Conservation (phyloP, 2,888 invertebrate genomes). For the Leptopilina drosophilae region DNA sequence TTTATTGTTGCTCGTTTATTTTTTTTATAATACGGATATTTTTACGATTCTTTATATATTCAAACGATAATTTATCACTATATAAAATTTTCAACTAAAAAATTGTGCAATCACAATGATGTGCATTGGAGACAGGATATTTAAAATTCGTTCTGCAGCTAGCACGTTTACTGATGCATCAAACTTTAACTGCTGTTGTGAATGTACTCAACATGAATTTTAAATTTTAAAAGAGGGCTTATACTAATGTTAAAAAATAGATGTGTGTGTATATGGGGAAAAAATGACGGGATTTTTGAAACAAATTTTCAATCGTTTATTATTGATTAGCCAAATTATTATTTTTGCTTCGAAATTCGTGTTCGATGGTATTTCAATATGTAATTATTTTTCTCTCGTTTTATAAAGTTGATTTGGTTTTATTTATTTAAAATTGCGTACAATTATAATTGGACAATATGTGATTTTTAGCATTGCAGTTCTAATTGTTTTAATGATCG, state of each 20-base stretch:
- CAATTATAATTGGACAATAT: too few species aligned
- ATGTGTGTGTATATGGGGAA: neutral
- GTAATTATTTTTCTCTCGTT: too few species aligned
- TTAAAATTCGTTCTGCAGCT: conserved; percentile 21
- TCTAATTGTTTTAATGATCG: too few species aligned
- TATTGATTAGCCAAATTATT: neutral
- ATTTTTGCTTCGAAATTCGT: neutral
- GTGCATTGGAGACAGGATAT: neutral
- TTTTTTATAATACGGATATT: neutral
- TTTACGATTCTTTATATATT: conserved; percentile 1
- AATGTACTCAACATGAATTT: conserved; percentile 12
- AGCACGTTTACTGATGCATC: conserved; percentile 17
- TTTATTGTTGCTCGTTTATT: neutral
- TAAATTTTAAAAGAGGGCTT: neutral
- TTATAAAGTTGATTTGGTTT: too few species aligned
- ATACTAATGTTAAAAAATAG: neutral
- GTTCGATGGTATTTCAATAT: neutral
- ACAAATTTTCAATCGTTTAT: neutral
- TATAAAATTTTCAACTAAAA: conserved; percentile 3
- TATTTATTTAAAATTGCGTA: too few species aligned
- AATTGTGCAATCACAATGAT: conserved; percentile 17
- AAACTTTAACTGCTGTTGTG: conserved; percentile 18
- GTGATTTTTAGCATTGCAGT: too few species aligned
- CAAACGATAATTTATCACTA: conserved; percentile 2
- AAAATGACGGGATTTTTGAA: neutral